Percentiles rank a stretch among this genome's conserved stretches.
Evolutionary conservation across 2,888 invertebrate species (phyloP).

Genomic region (Carcina quercana): DNA sequence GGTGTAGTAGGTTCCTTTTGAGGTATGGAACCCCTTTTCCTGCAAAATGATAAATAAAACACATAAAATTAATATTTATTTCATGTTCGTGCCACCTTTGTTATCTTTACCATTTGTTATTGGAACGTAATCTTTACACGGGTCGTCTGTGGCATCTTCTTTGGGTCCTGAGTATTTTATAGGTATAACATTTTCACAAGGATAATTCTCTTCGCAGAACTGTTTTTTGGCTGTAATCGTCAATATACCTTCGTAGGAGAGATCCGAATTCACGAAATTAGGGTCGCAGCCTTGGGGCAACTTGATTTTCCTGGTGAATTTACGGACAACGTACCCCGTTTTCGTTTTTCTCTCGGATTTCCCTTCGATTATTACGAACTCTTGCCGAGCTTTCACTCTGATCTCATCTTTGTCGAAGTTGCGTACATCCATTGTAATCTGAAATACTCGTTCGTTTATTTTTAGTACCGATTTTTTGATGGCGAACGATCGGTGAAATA

Average conservation of each 20-base stretch:
- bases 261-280: conserved; percentile 31
- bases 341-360: conserved; percentile 48
- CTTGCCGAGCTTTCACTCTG: conserved; percentile 36
- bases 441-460: conserved; percentile 44
- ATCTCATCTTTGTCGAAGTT: conserved; percentile 48
- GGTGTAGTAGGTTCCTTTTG: no score
- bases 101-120: no score
- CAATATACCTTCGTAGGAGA: conserved; percentile 42
- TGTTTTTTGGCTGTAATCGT: conserved; percentile 43
- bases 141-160: neutral
- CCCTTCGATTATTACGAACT: conserved; percentile 47
- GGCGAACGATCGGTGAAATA: no score
- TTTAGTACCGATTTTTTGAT: no score
- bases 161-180: conserved; percentile 18
- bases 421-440: conserved; percentile 47
- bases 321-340: conserved; percentile 35
- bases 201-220: conserved; percentile 24
- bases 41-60: no score
- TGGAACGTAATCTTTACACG: no score
- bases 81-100: no score
- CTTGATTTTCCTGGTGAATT: conserved; percentile 49
- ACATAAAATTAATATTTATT: no score
- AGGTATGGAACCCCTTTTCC: no score
- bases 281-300: conserved; percentile 47
- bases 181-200: conserved; percentile 34